phyloP scores from a whole-genome alignment of 2,113 vertebrate species.

The Picathartes gymnocephalus region DNA sequence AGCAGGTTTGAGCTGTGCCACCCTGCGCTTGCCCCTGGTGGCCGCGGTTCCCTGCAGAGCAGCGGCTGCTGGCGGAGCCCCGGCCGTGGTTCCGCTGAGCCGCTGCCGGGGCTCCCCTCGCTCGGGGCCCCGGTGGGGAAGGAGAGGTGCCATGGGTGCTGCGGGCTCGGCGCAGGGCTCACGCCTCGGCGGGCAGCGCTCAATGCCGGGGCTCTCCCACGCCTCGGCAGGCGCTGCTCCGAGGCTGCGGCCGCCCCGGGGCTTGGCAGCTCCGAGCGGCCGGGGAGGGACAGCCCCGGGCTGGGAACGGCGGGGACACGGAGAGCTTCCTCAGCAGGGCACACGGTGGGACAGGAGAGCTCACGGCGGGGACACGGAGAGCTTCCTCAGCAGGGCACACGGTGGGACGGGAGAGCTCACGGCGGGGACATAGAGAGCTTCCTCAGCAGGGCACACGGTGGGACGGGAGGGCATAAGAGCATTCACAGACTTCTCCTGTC shows the following conservation, averaged over 20 bases:
- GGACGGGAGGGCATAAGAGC: too few species aligned
- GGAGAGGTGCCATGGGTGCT: background rate
- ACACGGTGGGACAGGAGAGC: too few species aligned
- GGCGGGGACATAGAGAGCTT: rapidly evolving
- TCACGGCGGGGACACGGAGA: rapidly evolving
- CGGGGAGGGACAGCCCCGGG: background rate
- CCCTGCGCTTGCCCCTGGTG: rapidly evolving
- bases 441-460: too few species aligned
- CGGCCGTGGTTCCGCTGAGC: rapidly evolving
- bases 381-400: background rate
- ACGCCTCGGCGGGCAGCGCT: rapidly evolving
- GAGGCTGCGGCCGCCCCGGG: too few species aligned
- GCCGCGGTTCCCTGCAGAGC: rapidly evolving
- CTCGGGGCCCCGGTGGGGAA: background rate
- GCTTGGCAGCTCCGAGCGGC: background rate
- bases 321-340: background rate
- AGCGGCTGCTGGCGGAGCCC: rapidly evolving
- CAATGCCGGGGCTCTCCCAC: rapidly evolving
- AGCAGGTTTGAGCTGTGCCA: background rate
- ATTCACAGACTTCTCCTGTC: rapidly evolving
- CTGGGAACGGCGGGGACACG: rapidly evolving
- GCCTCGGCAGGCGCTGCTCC: rapidly evolving
- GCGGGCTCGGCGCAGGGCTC: background rate
- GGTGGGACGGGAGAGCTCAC: too few species aligned
- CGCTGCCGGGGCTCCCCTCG: rapidly evolving